A percentile compares a stretch with the other conserved stretches of the same genome.
Conservation (phyloP, 2,797 vertebrate genomes). For the Chaenodraco wilsoni region DNA sequence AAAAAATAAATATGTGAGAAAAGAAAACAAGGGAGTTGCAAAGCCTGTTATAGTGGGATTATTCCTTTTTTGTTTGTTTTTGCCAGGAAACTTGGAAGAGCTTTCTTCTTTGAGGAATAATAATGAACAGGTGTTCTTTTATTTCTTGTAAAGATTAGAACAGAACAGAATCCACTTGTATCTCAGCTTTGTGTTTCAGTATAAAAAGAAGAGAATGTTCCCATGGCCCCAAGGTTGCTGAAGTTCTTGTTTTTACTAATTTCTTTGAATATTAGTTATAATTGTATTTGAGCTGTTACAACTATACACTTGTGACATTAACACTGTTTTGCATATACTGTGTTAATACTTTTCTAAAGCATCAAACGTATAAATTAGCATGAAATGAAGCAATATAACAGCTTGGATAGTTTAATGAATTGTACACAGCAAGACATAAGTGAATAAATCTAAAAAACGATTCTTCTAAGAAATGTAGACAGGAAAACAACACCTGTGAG, state of each 20-base stretch:
- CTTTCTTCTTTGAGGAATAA: constrained; percentile 61
- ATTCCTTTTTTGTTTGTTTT: neutral
- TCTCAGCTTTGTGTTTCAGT: constrained; percentile 33
- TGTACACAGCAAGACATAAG: too few relatives aligned
- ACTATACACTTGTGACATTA: neutral
- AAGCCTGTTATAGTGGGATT: neutral
- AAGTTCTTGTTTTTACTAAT: neutral
- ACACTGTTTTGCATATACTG: neutral
- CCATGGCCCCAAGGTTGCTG: neutral
- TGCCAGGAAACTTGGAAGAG: neutral
- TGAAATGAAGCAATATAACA: neutral
- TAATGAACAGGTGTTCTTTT: constrained; percentile 42
- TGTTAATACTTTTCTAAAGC: neutral
- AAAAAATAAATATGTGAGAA: neutral
- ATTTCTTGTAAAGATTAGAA: constrained; percentile 25
- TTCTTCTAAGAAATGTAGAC: neutral
- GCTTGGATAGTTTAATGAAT: too few relatives aligned
- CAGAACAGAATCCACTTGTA: constrained; percentile 57
- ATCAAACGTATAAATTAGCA: neutral
- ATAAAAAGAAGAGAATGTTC: constrained; percentile 15
- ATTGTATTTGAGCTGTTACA: neutral
- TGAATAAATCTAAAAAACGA: neutral
- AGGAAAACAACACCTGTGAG: neutral
- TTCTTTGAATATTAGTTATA: neutral
- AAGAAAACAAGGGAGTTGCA: neutral